phyloP scores from a whole-genome alignment of 2,888 invertebrate genomes.

The Phengaris alcon region DNA sequence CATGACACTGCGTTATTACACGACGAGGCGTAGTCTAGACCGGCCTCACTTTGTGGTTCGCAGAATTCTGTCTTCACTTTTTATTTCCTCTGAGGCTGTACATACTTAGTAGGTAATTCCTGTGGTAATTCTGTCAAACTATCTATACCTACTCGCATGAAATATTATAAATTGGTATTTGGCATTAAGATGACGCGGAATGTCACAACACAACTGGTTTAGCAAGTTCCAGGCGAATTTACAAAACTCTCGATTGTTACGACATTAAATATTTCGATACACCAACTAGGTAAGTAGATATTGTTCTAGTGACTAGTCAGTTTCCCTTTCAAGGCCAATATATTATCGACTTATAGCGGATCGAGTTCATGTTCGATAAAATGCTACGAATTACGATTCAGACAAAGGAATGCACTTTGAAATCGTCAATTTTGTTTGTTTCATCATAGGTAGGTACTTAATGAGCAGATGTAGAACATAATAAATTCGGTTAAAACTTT shows the following conservation, averaged over 20 bases:
- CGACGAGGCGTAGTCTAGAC: too few relatives aligned
- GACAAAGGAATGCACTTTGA: neutral
- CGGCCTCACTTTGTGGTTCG: too few relatives aligned
- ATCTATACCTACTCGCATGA: too few relatives aligned
- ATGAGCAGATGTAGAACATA: too few relatives aligned
- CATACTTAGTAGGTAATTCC: too few relatives aligned
- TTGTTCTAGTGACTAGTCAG: constrained; percentile 14
- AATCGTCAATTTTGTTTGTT: too few relatives aligned
- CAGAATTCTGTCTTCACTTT: too few relatives aligned
- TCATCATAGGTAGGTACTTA: too few relatives aligned
- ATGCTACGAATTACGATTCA: neutral
- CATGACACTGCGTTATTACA: too few relatives aligned
- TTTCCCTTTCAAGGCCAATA: constrained; percentile 2
- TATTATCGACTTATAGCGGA: neutral
- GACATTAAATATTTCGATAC: constrained; percentile 24
- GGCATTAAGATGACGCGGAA: constrained; percentile 26
- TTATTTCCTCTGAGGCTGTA: too few relatives aligned
- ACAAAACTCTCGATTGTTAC: constrained; percentile 23
- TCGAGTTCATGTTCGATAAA: neutral
- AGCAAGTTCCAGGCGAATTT: constrained; percentile 12
- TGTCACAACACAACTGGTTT: constrained; percentile 24
- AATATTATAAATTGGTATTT: neutral
- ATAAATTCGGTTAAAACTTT: too few relatives aligned
- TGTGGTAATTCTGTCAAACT: too few relatives aligned
- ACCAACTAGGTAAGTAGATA: neutral